A percentile compares a stretch with the other conserved stretches of the same genome.
Conservation (phyloP, 2,113 vertebrate species). For the Hemiscyllium ocellatum region DNA sequence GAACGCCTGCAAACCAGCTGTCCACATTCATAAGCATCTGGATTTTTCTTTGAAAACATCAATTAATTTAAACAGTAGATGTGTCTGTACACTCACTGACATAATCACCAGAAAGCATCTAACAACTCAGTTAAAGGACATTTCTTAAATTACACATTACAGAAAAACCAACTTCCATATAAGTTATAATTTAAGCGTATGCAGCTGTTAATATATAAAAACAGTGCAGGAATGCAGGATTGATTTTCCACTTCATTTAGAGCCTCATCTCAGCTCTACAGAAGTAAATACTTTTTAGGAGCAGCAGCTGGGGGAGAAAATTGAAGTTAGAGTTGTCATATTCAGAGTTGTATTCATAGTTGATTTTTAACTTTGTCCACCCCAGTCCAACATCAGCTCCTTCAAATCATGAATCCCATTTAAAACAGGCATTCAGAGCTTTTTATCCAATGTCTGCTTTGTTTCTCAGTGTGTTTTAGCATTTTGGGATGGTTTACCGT, state of each 20-base stretch:
- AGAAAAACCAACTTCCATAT: not conserved
- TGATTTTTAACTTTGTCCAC: too few relatives aligned
- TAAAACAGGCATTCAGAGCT: not conserved
- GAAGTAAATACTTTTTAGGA: not conserved
- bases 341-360: not conserved
- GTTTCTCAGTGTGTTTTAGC: not conserved
- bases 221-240: not conserved
- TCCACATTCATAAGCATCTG: not conserved
- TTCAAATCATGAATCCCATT: too few relatives aligned
- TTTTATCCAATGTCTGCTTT: not conserved
- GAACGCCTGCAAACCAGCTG: not conserved
- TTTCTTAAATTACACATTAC: not conserved
- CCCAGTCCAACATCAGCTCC: too few relatives aligned
- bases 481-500: not conserved
- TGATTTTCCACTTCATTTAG: not conserved
- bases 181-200: not conserved
- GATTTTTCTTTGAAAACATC: not conserved
- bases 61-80: not conserved
- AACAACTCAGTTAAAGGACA: not conserved
- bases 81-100: not conserved
- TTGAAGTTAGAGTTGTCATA: not conserved
- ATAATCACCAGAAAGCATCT: not conserved
- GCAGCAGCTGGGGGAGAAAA: not conserved
- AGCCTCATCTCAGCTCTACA: not conserved
- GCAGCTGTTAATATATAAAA: not conserved